Conservation (phyloP, 2,888 invertebrate species). For the Scaptomyza caliginosa region DNA sequence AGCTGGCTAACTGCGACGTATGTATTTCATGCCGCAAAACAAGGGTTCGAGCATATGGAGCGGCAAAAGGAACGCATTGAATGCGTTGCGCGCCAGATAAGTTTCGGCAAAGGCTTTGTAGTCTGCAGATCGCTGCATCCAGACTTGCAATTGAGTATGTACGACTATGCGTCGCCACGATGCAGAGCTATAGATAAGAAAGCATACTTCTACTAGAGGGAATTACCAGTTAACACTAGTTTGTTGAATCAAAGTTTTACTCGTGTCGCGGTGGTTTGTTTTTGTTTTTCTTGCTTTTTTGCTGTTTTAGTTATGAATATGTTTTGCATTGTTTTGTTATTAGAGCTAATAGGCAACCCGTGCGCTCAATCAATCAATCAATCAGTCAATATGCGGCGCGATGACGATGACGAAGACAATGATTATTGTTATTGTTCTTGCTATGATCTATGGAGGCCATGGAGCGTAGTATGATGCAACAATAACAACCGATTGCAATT, state of each 20-base stretch:
- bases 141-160: neutral
- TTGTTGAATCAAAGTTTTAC: neutral
- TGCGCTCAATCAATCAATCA: slow-evolving; percentile 48
- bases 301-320: no score
- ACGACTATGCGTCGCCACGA: neutral
- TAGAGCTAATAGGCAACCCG: slow-evolving; percentile 19
- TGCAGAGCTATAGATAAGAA: slow-evolving; percentile 9
- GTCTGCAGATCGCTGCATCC: slow-evolving; percentile 38
- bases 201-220: neutral
- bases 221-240: slow-evolving; percentile 24
- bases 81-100: slow-evolving; percentile 67
- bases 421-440: slow-evolving; percentile 12
- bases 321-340: neutral
- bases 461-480: slow-evolving; percentile 63
- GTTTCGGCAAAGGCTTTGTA: slow-evolving; percentile 75
- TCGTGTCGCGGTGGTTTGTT: neutral
- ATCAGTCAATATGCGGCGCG: slow-evolving; percentile 8
- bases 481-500: slow-evolving; percentile 71
- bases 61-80: neutral
- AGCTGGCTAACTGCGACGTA: slow-evolving; percentile 72
- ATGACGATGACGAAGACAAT: slow-evolving; percentile 41
- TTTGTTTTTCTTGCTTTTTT: neutral
- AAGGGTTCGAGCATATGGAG: neutral
- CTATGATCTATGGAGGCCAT: slow-evolving; percentile 49
- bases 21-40: slow-evolving; percentile 44